A percentile compares a stretch with the other conserved stretches of the same genome.
These are phyloP conservation scores for Hirudinaria manillensis DNA, from an alignment of 2,888 invertebrate species.

Conservation along the genomic window DNA sequence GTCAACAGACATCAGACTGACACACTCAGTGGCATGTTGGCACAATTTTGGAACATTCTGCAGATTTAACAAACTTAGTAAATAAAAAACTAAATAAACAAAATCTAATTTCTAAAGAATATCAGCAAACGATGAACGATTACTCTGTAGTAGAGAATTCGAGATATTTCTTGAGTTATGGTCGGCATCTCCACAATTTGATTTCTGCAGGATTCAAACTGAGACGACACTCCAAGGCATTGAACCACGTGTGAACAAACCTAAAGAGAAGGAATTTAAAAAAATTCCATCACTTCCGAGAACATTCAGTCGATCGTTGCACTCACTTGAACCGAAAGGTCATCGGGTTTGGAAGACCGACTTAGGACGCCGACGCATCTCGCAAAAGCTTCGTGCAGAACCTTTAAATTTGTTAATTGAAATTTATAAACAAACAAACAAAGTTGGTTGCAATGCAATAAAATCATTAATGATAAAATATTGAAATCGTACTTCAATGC, in stretches of 20 bases:
- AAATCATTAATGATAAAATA: too few species aligned
- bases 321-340: constrained; percentile 73
- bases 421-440: neutral
- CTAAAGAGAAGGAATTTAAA: constrained; percentile 40
- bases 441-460: neutral
- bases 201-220: constrained; percentile 82
- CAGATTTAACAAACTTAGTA: constrained; percentile 29
- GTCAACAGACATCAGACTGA: constrained; percentile 79
- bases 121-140: neutral
- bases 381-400: constrained; percentile 78
- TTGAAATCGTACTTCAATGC: constrained; percentile 66
- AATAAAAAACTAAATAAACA: neutral
- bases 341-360: constrained; percentile 68
- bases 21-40: constrained; percentile 82
- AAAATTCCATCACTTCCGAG: neutral
- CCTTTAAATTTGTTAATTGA: constrained; percentile 44
- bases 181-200: constrained; percentile 77
- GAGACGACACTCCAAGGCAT: constrained; percentile 90
- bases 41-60: constrained; percentile 72
- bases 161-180: constrained; percentile 76
- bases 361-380: constrained; percentile 87
- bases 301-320: neutral
- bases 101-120: neutral
- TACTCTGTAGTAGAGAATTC: constrained; percentile 78
- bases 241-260: constrained; percentile 84